A percentile compares a stretch with the other conserved stretches of the same genome.
Conservation (phyloP, 2,797 vertebrate species). For the Nyctalus aviator region DNA sequence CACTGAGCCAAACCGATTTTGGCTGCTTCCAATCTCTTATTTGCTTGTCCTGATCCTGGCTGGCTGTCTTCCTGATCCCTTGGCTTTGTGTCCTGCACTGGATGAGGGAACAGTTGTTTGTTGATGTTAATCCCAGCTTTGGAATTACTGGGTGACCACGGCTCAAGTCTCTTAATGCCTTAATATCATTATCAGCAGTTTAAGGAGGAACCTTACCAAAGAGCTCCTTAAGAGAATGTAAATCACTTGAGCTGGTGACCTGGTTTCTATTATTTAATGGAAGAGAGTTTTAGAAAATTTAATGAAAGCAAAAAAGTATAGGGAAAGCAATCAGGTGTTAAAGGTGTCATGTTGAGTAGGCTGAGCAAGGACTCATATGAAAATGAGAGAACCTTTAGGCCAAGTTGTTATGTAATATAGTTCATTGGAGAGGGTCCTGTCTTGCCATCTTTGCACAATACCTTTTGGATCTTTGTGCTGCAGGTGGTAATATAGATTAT, state of each 20-base stretch:
- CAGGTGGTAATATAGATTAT: not conserved
- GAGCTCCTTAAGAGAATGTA: not conserved
- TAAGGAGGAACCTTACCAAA: not conserved
- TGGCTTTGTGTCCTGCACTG: not conserved
- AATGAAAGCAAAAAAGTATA: not conserved
- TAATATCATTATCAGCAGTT: conserved; percentile 30
- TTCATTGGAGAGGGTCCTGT: not conserved
- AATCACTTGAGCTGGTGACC: not conserved
- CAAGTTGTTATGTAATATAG: not conserved
- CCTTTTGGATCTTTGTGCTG: conserved; percentile 33
- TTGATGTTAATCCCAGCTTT: conserved; percentile 51
- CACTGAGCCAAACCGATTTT: too few species aligned
- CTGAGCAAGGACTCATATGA: not conserved
- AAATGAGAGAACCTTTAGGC: not conserved
- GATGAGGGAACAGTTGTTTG: conserved; percentile 8
- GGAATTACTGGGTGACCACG: conserved; percentile 15
- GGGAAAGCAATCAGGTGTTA: not conserved
- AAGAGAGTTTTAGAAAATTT: not conserved
- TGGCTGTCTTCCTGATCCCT: not conserved
- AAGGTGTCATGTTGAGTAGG: not conserved
- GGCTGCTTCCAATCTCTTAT: not conserved
- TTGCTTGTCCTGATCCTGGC: conserved; percentile 6
- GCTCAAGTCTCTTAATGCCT: not conserved
- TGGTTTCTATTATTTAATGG: not conserved
- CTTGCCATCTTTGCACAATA: conserved; percentile 28